A percentile compares a stretch with the other conserved stretches of the same genome.
Evolutionary conservation across 1,140 invertebrate species (phyloP).

Genomic region (Cyrtorhinus lividipennis): DNA sequence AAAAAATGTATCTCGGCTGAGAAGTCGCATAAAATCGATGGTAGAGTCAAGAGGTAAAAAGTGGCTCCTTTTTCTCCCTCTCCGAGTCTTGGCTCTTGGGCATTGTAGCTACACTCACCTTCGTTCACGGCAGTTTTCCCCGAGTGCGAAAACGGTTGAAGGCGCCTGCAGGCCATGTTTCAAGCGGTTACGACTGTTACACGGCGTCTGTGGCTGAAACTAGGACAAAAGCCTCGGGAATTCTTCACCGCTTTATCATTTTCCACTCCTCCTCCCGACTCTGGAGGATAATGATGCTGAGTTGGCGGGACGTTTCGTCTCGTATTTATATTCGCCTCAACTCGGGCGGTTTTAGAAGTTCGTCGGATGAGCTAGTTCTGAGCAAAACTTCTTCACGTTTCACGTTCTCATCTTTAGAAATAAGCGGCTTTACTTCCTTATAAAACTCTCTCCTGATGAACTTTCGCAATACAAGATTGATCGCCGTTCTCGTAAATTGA

Average conservation of each 20-base stretch:
- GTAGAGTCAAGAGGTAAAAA: too few species aligned
- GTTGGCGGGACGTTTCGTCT: background rate
- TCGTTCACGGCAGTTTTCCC: background rate
- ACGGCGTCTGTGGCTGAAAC: background rate
- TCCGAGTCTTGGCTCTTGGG: too few species aligned
- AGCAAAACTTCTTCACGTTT: too few species aligned
- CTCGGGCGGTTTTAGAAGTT: background rate
- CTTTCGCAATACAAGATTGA: too few species aligned
- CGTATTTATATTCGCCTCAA: background rate
- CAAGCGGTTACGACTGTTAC: background rate
- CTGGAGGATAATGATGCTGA: background rate
- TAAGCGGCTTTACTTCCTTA: too few species aligned
- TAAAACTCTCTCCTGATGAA: too few species aligned
- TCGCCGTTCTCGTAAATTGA: too few species aligned
- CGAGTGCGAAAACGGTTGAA: background rate
- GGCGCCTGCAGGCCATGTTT: background rate
- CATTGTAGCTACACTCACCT: background rate
- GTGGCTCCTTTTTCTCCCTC: too few species aligned
- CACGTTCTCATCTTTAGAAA: too few species aligned
- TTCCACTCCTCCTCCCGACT: background rate
- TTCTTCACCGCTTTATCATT: background rate
- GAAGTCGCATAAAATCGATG: too few species aligned
- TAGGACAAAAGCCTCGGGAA: background rate
- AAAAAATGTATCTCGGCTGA: too few species aligned
- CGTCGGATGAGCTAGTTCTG: too few species aligned